Evolutionary conservation across 1,140 invertebrate species (phyloP), one percentile per base, ranked within the genome.

Genomic region (Drosophila lacteicornis): DNA sequence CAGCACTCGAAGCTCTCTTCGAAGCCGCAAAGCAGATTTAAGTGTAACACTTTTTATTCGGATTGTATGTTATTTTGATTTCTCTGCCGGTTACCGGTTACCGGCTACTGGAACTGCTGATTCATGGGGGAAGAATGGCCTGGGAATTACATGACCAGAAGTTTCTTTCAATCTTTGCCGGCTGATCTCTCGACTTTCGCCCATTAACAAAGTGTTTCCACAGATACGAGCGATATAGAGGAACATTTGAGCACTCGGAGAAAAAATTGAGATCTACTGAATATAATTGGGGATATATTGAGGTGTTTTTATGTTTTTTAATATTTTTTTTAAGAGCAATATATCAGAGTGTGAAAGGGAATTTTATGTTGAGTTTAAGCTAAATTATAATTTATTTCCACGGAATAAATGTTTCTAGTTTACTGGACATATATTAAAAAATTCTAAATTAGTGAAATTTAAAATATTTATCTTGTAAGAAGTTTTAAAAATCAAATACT

Each of bases 91-190:
- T 27, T 2, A 36, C 36, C 27, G 49, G 17, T 27, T 2, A 36
- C 33, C 9, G 6, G 12, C 50, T 56, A 19, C 9, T 30, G 22
- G 46, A 60, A 62, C 19, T 67, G 80, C 78, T 90, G 84, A 88
- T 75, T 90, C 85, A 88, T 62, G 49, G 43, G 42, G 22, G 6
- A 53, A 73, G 70, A 82, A 86, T 80, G 55, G 60, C 42, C 60
- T 47, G 75, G 27, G 67, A 80, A 60, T 84, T 75, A 75, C 80
- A 79, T 75, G 80, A 79, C 45, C 80, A 79, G 49, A 82, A 82
- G 55, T 77, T 63, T 50, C 70, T 73, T 73, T 71, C 70, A 60
- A 51, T 73, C 68, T 71, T 38, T 11, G 45, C 38, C 46, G n/a
- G 27, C 30, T 70, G 70, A 73, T 73, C 68, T 45, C 42, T 19